phyloP scores from a whole-genome alignment of 2,797 vertebrate genomes.

The Leuciscus waleckii region DNA sequence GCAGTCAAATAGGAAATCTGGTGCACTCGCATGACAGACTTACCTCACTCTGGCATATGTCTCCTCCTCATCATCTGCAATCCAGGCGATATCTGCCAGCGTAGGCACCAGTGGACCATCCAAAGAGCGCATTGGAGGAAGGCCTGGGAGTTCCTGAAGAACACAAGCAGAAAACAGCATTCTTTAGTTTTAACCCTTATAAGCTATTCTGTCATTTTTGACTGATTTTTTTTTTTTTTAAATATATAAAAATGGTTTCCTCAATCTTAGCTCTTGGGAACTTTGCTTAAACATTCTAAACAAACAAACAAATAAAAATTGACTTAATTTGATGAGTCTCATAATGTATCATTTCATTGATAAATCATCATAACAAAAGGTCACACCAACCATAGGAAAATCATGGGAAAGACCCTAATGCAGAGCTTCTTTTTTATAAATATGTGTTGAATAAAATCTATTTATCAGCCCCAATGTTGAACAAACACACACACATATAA shows the following conservation, averaged over 20 bases:
- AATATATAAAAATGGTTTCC: not conserved
- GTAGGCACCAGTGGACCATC: conserved; percentile 91
- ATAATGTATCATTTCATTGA: no score
- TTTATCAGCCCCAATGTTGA: not conserved
- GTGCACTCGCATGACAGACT: conserved; percentile 41
- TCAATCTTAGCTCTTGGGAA: not conserved
- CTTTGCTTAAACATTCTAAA: not conserved
- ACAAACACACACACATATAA: not conserved
- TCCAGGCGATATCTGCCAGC: conserved; percentile 96
- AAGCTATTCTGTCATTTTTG: not conserved
- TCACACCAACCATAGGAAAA: not conserved
- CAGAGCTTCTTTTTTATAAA: not conserved
- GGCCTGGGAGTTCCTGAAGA: conserved; percentile 85
- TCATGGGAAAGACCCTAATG: not conserved
- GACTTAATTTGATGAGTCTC: not conserved
- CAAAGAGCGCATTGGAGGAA: conserved; percentile 81
- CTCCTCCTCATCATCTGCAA: conserved; percentile 95
- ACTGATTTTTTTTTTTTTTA: not conserved
- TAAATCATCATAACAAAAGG: not conserved
- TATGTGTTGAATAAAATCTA: not conserved
- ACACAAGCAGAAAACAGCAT: not conserved
- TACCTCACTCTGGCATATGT: conserved; percentile 97
- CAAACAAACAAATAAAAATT: not conserved
- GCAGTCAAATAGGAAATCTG: not conserved
- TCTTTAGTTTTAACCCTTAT: not conserved